Base-by-base conservation (phyloP, 2,113 vertebrate genomes). In the Archocentrus centrarchus region DNA sequence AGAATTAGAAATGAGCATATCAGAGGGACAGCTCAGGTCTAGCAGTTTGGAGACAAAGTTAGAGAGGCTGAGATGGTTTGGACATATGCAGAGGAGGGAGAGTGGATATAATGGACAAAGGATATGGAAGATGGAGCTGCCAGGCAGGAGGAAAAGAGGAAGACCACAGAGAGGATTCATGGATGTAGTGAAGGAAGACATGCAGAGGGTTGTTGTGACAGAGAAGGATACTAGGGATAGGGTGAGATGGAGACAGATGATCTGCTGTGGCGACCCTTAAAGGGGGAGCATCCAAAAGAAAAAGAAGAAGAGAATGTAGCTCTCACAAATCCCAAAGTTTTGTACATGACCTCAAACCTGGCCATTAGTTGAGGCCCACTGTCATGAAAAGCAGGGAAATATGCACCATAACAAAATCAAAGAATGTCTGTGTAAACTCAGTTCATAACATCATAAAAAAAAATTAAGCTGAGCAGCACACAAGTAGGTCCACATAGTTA, bases 391-490 rank as follows among this genome's bases (percentile, higher is more conserved):
- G 14, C 6, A 32, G 50, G 22, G 3, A 55, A 10, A 57, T 73
- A 30, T 79, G 9, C 20, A 14, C 6, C 6, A 57, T 66, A 13
- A 68, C 30, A 77, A 86, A 86, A 70, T 62, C 20, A 78, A 24
- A 6, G 10, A 83, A 32, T 24, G 17, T 41, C 15, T 61, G 73
- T 11, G 14, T n/a, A 62, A 47, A 39, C 5, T 13, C 44, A 50
- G 60, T 32, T 18, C 13, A 55, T 24, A 11, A 37, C 24, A 59
- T 35, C 3, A 32, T 11, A 30, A 63, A 32, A 24, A 22, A 2
- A 75, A 75, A 80, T 58, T 22, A 4, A 68, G 15, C 32, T 64
- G 39, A 47, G 5, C 14, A 50, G 57, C 24, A 17, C 75, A 41
- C 8, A 53, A 50, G 17, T 59, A 53, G 17, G 20, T 76, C 60